A percentile compares a stretch with the other conserved stretches of the same genome.
Conservation (phyloP, 2,888 invertebrate species). For the Thera britannica region DNA sequence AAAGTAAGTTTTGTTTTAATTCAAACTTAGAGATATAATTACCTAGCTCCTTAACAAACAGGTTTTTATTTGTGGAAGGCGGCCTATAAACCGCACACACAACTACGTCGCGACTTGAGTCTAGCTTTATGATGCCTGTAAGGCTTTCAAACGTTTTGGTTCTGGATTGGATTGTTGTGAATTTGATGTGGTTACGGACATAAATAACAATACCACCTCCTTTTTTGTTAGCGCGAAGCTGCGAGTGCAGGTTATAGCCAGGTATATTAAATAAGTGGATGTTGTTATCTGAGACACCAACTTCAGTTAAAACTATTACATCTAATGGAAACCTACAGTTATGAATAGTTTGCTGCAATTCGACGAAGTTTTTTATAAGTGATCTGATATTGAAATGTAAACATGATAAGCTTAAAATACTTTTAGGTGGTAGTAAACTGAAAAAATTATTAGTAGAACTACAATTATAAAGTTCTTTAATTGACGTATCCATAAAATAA, state of each 20-base stretch:
- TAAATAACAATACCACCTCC: constrained; percentile 22
- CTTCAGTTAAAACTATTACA: constrained; percentile 12
- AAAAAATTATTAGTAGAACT: constrained; percentile 8
- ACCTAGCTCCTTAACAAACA: constrained; percentile 17
- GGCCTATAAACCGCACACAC: constrained; percentile 8
- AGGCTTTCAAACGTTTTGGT: constrained; percentile 16
- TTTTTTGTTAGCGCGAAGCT: constrained; percentile 7
- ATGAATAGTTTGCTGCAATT: constrained; percentile 6
- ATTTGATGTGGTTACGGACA: constrained; percentile 14
- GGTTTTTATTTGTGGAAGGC: constrained; percentile 8
- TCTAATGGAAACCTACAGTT: constrained; percentile 11
- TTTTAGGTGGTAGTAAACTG: constrained; percentile 5
- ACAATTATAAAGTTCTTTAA: constrained; percentile 7
- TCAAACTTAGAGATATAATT: constrained; percentile 6
- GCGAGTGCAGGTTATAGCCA: constrained; percentile 16
- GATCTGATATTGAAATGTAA: constrained; percentile 22
- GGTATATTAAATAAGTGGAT: constrained; percentile 11
- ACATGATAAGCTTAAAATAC: constrained; percentile 4
- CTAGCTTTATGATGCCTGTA: constrained; percentile 10
- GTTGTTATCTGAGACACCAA: constrained; percentile 8
- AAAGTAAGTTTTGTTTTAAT: constrained; percentile 14
- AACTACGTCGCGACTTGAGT: constrained; percentile 1
- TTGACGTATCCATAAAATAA: constrained; percentile 4
- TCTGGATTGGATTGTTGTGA: constrained; percentile 2
- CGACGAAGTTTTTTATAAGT: constrained; percentile 14